Evolutionary conservation across 2,888 invertebrate genomes (phyloP).

Genomic region (Cephus nigrinus): DNA sequence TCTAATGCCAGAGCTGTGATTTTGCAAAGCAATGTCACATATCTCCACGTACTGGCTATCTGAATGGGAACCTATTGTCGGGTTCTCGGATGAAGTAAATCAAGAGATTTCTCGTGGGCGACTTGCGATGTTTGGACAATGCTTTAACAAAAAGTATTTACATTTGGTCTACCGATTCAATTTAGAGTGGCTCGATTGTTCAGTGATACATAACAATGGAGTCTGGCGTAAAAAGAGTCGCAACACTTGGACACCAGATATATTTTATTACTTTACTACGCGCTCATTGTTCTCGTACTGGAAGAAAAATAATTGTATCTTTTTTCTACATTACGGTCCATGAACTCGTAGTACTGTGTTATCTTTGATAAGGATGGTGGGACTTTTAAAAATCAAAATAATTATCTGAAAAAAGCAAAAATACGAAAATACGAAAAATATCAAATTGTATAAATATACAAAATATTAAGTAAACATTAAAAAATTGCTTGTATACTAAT

Average conservation of each 20-base stretch:
- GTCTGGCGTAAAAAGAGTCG: not conserved
- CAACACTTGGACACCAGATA: not conserved
- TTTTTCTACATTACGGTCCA: not conserved
- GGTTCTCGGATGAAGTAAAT: not conserved
- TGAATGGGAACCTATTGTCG: not conserved
- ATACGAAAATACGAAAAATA: not conserved
- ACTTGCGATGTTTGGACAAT: constrained; percentile 4
- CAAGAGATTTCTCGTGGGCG: not conserved
- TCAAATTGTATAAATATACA: not conserved
- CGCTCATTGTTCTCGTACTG: not conserved
- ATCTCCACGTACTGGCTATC: not conserved
- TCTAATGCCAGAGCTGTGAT: not conserved
- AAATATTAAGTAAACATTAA: not conserved
- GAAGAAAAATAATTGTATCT: not conserved
- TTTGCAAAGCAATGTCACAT: not conserved
- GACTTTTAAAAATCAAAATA: not conserved
- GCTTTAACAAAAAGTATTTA: not conserved
- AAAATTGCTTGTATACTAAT: not conserved
- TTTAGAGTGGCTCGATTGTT: not conserved
- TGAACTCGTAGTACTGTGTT: not conserved
- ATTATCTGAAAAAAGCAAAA: not conserved
- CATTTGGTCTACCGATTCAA: not conserved
- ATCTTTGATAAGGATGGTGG: not conserved
- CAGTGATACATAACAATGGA: not conserved
- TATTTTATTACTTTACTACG: not conserved